Percentiles rank a stretch among this genome's conserved stretches.
Conservation (phyloP, 2,113 vertebrate genomes). For the Serranochromis macrocephalus region DNA sequence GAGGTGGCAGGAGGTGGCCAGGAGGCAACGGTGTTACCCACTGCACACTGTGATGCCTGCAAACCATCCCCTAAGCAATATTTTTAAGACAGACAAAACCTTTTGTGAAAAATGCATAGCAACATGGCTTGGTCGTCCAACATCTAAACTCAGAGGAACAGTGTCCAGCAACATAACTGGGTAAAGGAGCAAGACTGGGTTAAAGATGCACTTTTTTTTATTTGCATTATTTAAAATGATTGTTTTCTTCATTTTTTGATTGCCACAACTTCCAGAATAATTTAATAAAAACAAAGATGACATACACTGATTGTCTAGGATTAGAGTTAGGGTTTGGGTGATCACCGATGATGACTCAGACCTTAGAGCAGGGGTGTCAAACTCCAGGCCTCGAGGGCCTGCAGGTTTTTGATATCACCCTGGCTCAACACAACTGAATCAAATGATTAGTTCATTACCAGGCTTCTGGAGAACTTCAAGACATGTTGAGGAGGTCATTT, state of each 20-base stretch:
- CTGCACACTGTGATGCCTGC: background rate
- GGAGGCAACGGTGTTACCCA: background rate
- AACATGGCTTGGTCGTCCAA: background rate
- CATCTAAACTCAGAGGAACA: background rate
- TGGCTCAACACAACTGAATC: background rate
- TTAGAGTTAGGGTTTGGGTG: background rate
- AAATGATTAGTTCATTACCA: background rate
- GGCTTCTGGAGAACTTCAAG: background rate
- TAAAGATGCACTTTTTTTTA: background rate
- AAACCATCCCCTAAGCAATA: background rate
- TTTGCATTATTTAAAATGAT: background rate
- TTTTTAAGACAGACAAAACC: background rate
- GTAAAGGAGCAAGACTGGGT: background rate
- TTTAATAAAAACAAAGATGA: background rate
- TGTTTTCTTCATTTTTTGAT: background rate
- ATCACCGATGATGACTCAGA: background rate
- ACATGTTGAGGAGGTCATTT: background rate
- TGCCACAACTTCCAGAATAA: background rate
- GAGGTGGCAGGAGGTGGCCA: background rate
- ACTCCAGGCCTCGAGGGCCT: background rate
- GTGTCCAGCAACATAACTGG: background rate
- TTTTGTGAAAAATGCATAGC: background rate
- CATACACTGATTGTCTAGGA: background rate
- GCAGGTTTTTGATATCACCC: background rate
- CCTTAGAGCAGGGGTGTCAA: background rate